Base-by-base conservation (phyloP, 2,888 invertebrate species). In the Aphidius colemani region DNA sequence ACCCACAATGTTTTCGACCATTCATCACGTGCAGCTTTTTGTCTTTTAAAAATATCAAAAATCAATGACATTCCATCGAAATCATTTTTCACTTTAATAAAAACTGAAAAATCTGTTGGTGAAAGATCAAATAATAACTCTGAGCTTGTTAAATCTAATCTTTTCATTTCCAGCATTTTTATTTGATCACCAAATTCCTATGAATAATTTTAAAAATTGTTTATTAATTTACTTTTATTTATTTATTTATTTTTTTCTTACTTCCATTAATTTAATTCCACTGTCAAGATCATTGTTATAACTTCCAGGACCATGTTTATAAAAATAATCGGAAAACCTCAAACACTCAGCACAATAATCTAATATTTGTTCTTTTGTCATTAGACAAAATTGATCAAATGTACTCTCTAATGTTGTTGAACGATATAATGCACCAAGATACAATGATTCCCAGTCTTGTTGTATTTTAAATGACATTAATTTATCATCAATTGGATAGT, bases 1-100 rank as follows among this genome's bases (percentile, higher is more conserved):
- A 86, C 88, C 96, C 96, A 96, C 9, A 95, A 80, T 0, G 94
- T 95, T 81, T 90, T 91, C 0, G 93, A 89, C 96, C 96, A 96
- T 6, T 85, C 74, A 69, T 94, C 92, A 50, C 94, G 85, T 0
- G 91, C 90, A 68, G 86, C 85, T 84, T 90, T 91, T 80, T 95
- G 94, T 1, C 89, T 86, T 70, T 88, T 89, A 77, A 92, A 95
- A 39, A 96, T 85, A 75, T 89, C 88, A 78, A 91, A 96, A 30
- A 96, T 81, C 74, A 84, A 72, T 63, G 91, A 90, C 86, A 95
- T 87, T 3, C 86, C 85, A 13, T 85, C 83, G 74, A 85, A 92
- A 69, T 92, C 90, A 0, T 82, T 73, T 75, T 87, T 88, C 0
- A 88, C 84, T 41, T 87, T 85, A 40, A 88, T 77, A 82, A 93